Conservation (phyloP, 2,113 vertebrate genomes). For the Vombatus ursinus region DNA sequence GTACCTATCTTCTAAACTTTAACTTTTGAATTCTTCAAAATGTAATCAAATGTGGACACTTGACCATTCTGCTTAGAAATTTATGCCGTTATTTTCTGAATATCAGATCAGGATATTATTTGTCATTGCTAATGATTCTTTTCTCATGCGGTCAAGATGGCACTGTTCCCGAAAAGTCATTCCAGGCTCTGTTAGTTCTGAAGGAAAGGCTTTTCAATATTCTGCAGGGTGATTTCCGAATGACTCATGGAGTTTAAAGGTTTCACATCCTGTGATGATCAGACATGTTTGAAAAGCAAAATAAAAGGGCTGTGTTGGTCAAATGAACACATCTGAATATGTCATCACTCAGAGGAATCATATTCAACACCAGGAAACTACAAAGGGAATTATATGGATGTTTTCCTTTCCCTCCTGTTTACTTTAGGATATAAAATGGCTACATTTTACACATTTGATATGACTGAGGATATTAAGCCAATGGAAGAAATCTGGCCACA, state of each 20-base stretch:
- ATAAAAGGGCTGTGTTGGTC: constrained; percentile 4
- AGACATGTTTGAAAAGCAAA: background rate
- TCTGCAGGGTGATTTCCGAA: constrained; percentile 26
- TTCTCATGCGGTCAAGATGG: constrained; percentile 53
- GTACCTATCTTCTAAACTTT: background rate
- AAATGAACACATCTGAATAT: accelerated
- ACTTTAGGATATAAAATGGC: background rate
- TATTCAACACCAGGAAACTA: background rate
- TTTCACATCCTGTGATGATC: background rate
- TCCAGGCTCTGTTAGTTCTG: constrained; percentile 56
- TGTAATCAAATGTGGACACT: background rate
- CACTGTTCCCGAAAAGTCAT: constrained; percentile 46
- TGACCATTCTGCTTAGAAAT: background rate
- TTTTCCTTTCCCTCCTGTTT: background rate
- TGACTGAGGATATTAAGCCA: background rate
- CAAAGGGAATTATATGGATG: background rate
- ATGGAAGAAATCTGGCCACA: background rate
- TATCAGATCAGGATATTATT: constrained; percentile 17
- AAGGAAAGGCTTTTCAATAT: constrained; percentile 47
- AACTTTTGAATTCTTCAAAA: background rate
- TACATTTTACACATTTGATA: background rate
- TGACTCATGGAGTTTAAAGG: constrained; percentile 49
- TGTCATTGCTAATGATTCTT: constrained; percentile 56
- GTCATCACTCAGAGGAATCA: background rate
- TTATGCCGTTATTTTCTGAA: background rate